Conservation (phyloP, 2,797 vertebrate species). For the Cuculus canorus region DNA sequence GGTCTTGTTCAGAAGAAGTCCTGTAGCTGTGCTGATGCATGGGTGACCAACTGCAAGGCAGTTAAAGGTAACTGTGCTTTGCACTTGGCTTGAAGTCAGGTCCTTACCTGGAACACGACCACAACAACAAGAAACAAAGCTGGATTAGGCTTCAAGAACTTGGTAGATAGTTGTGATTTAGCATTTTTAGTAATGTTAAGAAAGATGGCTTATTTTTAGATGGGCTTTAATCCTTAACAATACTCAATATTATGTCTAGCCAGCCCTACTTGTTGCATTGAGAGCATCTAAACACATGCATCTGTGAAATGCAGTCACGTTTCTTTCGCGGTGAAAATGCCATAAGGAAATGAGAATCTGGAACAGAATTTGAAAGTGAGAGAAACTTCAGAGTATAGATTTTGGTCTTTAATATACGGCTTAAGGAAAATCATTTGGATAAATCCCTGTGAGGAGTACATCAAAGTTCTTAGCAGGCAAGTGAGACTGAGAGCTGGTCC, state of each 20-base stretch:
- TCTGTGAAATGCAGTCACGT: not conserved
- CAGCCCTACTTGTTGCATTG: not conserved
- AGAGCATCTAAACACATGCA: not conserved
- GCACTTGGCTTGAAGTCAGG: not conserved
- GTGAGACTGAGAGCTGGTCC: not conserved
- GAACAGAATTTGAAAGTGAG: constrained; percentile 42
- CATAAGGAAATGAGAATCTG: not conserved
- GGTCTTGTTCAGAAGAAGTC: not conserved
- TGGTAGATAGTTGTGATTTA: not conserved
- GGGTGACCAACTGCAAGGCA: accelerated
- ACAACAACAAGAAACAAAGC: not conserved
- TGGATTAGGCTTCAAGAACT: not conserved
- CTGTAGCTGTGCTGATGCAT: not conserved
- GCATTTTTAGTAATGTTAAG: not conserved
- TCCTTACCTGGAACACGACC: not conserved
- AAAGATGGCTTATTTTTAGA: not conserved
- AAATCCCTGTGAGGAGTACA: not conserved
- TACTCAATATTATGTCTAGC: not conserved
- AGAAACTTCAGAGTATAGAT: constrained; percentile 52
- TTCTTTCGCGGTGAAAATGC: not conserved
- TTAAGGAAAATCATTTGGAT: constrained; percentile 29
- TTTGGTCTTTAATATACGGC: constrained; percentile 62
- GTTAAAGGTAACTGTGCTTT: not conserved
- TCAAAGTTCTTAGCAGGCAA: constrained; percentile 34
- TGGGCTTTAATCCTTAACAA: not conserved